Percentiles rank a stretch among this genome's conserved stretches.
phyloP scores from a whole-genome alignment of 2,113 vertebrate genomes.

The Oplegnathus fasciatus region DNA sequence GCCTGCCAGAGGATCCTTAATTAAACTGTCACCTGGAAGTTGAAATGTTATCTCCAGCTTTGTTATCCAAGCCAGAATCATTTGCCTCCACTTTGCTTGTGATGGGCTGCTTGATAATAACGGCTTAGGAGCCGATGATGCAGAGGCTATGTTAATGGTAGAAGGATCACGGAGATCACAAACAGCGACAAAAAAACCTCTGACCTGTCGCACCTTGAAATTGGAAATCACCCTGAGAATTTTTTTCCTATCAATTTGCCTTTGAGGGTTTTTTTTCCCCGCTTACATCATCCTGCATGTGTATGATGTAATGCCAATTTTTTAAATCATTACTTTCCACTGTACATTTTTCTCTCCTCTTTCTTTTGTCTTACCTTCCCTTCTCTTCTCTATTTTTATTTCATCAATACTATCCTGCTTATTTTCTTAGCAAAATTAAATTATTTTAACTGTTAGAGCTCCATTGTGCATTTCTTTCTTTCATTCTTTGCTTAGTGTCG shows the following conservation, averaged over 20 bases:
- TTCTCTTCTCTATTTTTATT: background rate
- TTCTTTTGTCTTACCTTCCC: background rate
- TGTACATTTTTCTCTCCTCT: background rate
- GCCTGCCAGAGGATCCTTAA: constrained; percentile 84
- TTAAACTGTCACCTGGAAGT: constrained; percentile 87
- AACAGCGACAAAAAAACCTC: constrained; percentile 26
- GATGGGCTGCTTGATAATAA: constrained; percentile 77
- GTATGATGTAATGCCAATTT: constrained; percentile 43
- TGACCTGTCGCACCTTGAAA: constrained; percentile 69
- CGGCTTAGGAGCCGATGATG: constrained; percentile 62
- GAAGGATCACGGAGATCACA: constrained; percentile 59
- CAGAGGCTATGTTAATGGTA: constrained; percentile 61
- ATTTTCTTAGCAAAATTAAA: background rate
- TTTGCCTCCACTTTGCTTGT: constrained; percentile 79
- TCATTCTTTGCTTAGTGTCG: constrained; percentile 28
- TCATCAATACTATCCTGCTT: background rate
- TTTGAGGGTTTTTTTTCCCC: background rate
- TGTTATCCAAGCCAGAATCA: constrained; percentile 82
- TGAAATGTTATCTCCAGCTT: constrained; percentile 84
- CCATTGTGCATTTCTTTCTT: constrained; percentile 16
- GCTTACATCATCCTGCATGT: constrained; percentile 27
- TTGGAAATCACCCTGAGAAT: constrained; percentile 44
- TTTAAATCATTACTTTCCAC: background rate
- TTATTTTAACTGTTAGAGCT: constrained; percentile 4
- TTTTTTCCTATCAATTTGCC: constrained; percentile 14